Evolutionary conservation across 2,797 vertebrate genomes (phyloP), one percentile per base, ranked within the genome.

Genomic region (Danio kyathit): DNA sequence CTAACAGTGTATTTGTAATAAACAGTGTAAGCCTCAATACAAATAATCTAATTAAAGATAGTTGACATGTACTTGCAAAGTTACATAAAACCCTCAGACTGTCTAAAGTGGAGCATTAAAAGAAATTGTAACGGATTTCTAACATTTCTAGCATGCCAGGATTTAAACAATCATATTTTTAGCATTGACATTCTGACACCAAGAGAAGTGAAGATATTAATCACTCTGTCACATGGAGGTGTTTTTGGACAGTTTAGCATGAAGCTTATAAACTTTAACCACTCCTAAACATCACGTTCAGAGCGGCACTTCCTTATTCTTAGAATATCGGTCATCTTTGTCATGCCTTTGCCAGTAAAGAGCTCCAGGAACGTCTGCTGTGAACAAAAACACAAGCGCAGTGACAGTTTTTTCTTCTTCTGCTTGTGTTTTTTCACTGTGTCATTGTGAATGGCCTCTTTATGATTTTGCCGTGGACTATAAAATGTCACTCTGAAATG

Each of bases 261-360:
- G 17, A 57, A 7, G 7, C 29, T 14, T 13, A 7, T 61, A 40
- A 40, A 7, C 29, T 13, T 29, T 60, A 48, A 60, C 56, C 57
- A n/a, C 56, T 38, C 8, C 54, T 61, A 61, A 14, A 29, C 5
- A 60, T 74, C 13, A 43, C 14, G 41, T 60, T 60, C 60, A 4
- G 4, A 76, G 7, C 48, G 43, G 5, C 57, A 49, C 49, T 79
- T 84, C 81, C 84, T 67, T 64, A 17, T 77, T 76, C 48, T 52
- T 61, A 14, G 54, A 76, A 79, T 49, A 19, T 21, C 9, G 1
- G 40, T 52, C 12, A 63, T 52, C 16, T 69, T 17, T 43, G 21
- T 63, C 46, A 67, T 3, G 13, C n/a, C 57, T 70, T 54, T 78
- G 44, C 52, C 44, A 11, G 44, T 70, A 70, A 78, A 48, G 40